Evolutionary conservation across 2,888 invertebrate genomes (phyloP), one percentile per base, ranked within the genome.

Genomic region (Leptinotarsa haldemani): DNA sequence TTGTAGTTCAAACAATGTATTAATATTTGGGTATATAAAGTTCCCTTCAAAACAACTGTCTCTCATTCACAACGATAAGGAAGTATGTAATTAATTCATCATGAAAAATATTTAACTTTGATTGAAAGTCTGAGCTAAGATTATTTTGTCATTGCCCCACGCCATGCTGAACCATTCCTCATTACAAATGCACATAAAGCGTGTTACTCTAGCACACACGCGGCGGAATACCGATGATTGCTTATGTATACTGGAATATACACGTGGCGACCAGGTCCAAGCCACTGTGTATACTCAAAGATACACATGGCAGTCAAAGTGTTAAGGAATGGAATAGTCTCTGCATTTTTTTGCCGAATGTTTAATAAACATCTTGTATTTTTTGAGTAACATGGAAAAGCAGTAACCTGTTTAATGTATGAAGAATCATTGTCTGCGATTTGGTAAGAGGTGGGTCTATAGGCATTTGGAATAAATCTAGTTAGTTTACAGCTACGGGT

Each of bases 81-180:
- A 20, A 56, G 53, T 56, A 56, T 56, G 18, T 46, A 47, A 50
- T 65, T 3, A 65, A 68, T 25, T 25, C 18, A 68, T 52, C 20
- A 13, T 68, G 18, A 53, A 52, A 66, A 68, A 68, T 53, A 68
- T 68, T 53, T 53, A 53, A 68, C 68, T 53, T 68, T 47, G 5
- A 65, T 46, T 13, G 40, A 68, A 68, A 68, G 68, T 70, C 70
- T 4, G 18, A 16, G 63, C 70, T 70, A 47, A 63, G 63, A 70
- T 63, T 63, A 63, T 63, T 70, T 64, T 70, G 50, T 61, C 25
- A 64, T 63, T 61, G 70, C 64, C 63, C 50, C 18, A 70, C 64
- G 70, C 70, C 70, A 40, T 50, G 63, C 22, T 48, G 40, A 69
- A 58, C 61, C 56, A 69, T 69, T 61, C n/a, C 52, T 53, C 67